A percentile compares a stretch with the other conserved stretches of the same genome.
Evolutionary conservation across 53 echinoderm and acorn worm species (phyloP).

Genomic region (Zoroaster sp.): DNA sequence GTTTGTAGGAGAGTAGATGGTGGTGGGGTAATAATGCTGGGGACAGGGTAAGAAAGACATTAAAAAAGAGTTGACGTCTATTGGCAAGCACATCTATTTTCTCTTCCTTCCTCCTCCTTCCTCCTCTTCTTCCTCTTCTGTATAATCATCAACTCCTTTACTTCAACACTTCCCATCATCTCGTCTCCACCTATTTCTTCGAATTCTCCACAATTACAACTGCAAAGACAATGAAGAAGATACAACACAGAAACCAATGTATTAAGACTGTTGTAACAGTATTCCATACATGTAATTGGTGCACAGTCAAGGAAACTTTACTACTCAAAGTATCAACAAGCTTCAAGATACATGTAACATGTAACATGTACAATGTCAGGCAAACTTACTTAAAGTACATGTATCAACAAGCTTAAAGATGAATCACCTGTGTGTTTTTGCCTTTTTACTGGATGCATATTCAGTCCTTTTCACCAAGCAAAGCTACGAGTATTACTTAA

Average conservation of each 20-base stretch:
- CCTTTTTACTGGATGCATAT: too few species aligned
- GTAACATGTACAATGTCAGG: too few species aligned
- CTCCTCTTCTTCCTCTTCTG: not conserved
- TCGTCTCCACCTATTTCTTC: not conserved
- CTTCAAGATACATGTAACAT: too few species aligned
- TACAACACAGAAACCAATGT: not conserved
- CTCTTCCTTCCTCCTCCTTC: not conserved
- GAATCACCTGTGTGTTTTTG: too few species aligned
- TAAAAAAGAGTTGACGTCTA: conserved; percentile 46
- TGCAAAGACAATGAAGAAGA: not conserved
- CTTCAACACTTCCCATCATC: not conserved
- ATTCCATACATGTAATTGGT: too few species aligned
- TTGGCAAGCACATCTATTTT: conserved; percentile 42
- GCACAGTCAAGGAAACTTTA: too few species aligned
- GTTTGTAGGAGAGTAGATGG: not conserved
- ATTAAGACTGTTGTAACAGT: too few species aligned
- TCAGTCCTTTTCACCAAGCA: too few species aligned
- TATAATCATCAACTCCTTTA: not conserved
- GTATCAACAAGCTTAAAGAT: too few species aligned
- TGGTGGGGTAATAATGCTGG: not conserved
- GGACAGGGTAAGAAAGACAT: conserved; percentile 26
- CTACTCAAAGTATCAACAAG: too few species aligned
- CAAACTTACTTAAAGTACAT: too few species aligned
- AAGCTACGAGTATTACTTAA: too few species aligned
- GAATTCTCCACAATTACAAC: conserved; percentile 47